Conservation (phyloP, 2,797 vertebrate species). For the Schizothorax lantsangensis region DNA sequence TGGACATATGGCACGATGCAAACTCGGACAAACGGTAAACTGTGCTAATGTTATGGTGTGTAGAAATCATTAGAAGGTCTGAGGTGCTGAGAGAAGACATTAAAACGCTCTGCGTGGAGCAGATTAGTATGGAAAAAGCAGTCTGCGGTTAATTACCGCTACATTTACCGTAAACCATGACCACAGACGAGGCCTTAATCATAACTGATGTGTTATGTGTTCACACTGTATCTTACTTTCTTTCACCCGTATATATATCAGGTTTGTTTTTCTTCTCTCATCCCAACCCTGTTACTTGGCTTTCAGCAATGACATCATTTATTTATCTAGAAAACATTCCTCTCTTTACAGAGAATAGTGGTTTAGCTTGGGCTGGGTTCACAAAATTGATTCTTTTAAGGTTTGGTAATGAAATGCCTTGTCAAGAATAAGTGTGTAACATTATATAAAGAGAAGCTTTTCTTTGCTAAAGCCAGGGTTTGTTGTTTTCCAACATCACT, state of each 20-base stretch:
- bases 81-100: conserved; percentile 1
- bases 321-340: conserved; percentile 28
- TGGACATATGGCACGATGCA: conserved; percentile 48
- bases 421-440: background rate
- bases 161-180: conserved; percentile 32
- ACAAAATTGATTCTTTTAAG: background rate
- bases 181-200: conserved; percentile 13
- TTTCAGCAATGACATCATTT: conserved; percentile 14
- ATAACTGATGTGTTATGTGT: conserved; percentile 22
- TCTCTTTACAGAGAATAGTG: conserved; percentile 17
- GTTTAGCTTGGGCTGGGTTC: conserved; percentile 14
- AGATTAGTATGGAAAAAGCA: conserved; percentile 1
- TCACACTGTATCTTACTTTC: background rate
- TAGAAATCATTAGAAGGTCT: background rate
- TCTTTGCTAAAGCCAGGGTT: background rate
- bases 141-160: background rate
- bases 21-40: background rate
- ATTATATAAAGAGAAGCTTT: background rate
- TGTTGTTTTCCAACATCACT: background rate
- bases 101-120: background rate
- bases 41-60: background rate
- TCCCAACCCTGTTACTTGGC: background rate
- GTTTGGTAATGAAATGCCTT: background rate
- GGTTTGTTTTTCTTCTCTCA: conserved; percentile 29
- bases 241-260: background rate